Evolutionary conservation across 30 jellyfish, hydroid and myxozoan species (phyloP).

Genomic region (Cassiopea andromeda): DNA sequence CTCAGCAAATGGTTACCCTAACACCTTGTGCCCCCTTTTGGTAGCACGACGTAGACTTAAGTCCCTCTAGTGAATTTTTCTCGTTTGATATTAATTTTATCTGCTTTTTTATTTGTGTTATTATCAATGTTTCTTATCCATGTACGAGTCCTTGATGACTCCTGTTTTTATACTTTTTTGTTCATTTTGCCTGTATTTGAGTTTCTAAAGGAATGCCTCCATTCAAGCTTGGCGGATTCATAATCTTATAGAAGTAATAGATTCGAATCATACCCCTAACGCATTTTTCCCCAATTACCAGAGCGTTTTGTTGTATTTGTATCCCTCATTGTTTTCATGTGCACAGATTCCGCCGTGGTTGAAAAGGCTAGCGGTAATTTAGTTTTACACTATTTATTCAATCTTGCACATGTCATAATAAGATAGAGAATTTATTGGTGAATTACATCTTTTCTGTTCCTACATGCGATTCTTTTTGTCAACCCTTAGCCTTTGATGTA

Average conservation of each 20-base stretch:
- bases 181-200: constrained; percentile 68
- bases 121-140: constrained; percentile 58
- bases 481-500: too few relatives aligned
- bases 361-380: constrained; percentile 21
- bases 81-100: constrained; percentile 42
- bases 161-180: constrained; percentile 65
- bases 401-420: constrained; percentile 72
- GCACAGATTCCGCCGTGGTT: not conserved
- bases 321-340: too few relatives aligned
- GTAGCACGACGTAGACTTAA: not conserved
- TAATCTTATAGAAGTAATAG: not conserved
- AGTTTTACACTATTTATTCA: constrained; percentile 74
- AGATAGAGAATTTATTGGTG: constrained; percentile 56
- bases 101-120: constrained; percentile 51
- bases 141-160: constrained; percentile 64
- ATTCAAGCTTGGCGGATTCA: constrained; percentile 2
- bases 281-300: not conserved
- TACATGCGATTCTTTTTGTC: not conserved
- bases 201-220: constrained; percentile 50
- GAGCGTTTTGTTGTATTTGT: not conserved
- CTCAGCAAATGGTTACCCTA: constrained; percentile 1
- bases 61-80: not conserved
- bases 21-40: constrained; percentile 4
- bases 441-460: not conserved
- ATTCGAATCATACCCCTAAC: not conserved